These are phyloP conservation scores for Pristionchus exspectatus DNA, from an alignment of 2,888 invertebrate species.

Conservation along the genomic window DNA sequence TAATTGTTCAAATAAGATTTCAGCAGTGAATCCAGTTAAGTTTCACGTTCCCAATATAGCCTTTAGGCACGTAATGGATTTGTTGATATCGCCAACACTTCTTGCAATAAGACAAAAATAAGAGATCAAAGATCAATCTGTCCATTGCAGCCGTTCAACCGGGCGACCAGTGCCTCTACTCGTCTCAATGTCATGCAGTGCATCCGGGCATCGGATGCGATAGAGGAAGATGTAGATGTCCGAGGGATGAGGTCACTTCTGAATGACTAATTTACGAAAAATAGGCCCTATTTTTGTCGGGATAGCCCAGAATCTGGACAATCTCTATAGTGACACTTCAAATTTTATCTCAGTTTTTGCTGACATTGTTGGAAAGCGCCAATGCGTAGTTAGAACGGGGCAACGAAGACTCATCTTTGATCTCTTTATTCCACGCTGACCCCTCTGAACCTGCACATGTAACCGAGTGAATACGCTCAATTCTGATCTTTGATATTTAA, in stretches of 20 bases:
- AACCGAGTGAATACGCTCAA: not conserved
- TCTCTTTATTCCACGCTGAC: too few species aligned
- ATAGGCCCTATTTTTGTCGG: too few species aligned
- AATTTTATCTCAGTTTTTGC: too few species aligned
- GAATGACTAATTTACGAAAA: too few species aligned
- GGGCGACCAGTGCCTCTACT: conserved; percentile 77
- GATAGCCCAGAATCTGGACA: too few species aligned
- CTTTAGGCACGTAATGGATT: too few species aligned
- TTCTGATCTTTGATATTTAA: not conserved
- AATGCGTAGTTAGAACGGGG: too few species aligned
- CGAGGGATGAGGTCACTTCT: conserved; percentile 62
- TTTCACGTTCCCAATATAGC: not conserved
- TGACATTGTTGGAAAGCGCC: too few species aligned
- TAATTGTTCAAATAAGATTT: not conserved
- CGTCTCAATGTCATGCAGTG: conserved; percentile 77
- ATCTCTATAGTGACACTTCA: too few species aligned
- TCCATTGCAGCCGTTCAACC: conserved; percentile 76
- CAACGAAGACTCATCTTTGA: too few species aligned
- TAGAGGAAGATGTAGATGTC: conserved; percentile 69
- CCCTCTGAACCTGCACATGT: not conserved
- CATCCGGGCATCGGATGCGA: conserved; percentile 77
- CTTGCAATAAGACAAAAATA: not conserved
- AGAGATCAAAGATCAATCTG: conserved; percentile 1
- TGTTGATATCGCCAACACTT: too few species aligned
- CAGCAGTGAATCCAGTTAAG: not conserved